Conservation (phyloP, 1,140 invertebrate species). For the Atta cephalotes region DNA sequence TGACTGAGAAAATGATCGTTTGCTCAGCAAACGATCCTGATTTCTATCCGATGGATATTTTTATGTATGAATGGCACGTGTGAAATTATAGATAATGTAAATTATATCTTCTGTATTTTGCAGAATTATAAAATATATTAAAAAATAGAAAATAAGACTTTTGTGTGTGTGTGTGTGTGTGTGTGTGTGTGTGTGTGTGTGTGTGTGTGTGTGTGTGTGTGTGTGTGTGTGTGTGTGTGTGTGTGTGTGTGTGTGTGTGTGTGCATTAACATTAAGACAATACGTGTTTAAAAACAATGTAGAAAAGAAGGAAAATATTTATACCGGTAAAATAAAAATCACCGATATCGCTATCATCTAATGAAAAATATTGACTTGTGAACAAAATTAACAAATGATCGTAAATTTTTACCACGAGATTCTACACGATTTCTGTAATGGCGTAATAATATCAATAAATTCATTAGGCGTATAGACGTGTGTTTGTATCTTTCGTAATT, state of each 20-base stretch:
- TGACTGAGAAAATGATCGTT: conserved; percentile 20
- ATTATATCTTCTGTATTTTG: not conserved
- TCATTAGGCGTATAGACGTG: conserved; percentile 19
- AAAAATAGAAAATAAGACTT: not conserved
- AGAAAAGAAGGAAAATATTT: conserved; percentile 15
- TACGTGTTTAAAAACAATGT: conserved; percentile 2
- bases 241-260: no score
- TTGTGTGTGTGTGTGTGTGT: no score
- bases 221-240: no score
- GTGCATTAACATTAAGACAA: not conserved
- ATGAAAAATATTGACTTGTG: not conserved
- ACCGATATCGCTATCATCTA: not conserved
- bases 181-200: no score
- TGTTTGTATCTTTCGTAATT: conserved; percentile 4
- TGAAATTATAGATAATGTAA: not conserved
- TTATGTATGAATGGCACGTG: not conserved
- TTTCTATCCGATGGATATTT: conserved; percentile 23
- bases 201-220: no score
- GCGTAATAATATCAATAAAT: conserved; percentile 38
- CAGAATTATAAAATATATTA: not conserved
- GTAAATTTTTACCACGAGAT: conserved; percentile 30
- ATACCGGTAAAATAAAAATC: conserved; percentile 8
- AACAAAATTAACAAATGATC: conserved; percentile 26
- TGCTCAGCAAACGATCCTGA: conserved; percentile 33
- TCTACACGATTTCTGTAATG: conserved; percentile 6